Conservation (phyloP, 1,140 invertebrate species). For the Oreohelix idahoensis region DNA sequence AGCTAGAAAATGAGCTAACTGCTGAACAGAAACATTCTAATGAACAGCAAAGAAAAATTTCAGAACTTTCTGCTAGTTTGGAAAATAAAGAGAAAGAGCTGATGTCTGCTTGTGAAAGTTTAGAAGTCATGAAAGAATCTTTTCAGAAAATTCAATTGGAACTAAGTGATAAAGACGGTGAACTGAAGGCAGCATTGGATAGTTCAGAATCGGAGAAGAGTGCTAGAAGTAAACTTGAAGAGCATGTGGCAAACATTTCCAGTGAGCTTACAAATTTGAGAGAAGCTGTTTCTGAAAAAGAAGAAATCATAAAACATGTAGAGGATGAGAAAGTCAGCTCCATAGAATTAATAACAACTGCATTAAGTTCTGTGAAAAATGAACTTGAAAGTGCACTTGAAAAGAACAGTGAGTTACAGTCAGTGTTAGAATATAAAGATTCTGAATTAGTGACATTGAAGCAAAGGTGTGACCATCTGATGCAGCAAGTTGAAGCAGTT, state of each 20-base stretch:
- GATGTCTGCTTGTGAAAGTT: background rate
- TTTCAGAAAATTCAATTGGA: background rate
- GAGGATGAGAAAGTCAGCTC: background rate
- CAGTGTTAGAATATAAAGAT: slow-evolving; percentile 28
- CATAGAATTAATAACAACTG: background rate
- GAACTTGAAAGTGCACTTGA: slow-evolving; percentile 18
- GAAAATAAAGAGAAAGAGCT: slow-evolving; percentile 12
- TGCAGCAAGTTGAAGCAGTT: background rate
- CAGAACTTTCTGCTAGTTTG: background rate
- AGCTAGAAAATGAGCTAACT: slow-evolving; percentile 53
- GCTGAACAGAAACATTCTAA: slow-evolving; percentile 42
- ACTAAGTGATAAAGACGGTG: background rate
- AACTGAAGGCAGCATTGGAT: background rate
- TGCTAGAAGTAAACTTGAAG: background rate
- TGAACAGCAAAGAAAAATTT: background rate
- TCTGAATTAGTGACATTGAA: background rate
- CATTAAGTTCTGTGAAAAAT: background rate
- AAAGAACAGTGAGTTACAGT: slow-evolving; percentile 20
- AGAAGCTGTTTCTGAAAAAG: background rate
- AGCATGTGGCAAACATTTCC: background rate
- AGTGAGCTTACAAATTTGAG: background rate
- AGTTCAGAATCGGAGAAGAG: background rate
- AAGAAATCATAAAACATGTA: background rate
- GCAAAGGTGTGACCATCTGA: slow-evolving; percentile 3
- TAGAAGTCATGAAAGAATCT: slow-evolving; percentile 9